Evolutionary conservation across 2,797 vertebrate genomes (phyloP).

Genomic region (Pseudopleuronectes americanus): DNA sequence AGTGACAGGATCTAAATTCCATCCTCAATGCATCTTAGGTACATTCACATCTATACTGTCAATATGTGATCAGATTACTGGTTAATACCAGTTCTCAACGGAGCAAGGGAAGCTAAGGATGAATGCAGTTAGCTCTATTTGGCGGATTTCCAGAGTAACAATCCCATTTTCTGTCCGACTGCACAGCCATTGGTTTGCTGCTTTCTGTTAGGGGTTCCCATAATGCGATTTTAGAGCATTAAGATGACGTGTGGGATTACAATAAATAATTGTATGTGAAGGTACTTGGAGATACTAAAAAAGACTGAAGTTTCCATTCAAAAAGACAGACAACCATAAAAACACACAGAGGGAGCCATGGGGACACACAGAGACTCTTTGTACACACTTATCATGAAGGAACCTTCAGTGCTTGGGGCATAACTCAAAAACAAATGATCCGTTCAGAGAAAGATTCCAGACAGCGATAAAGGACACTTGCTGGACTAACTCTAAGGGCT

Average conservation of each 20-base stretch:
- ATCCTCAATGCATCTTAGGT: no score
- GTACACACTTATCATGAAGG: constrained; percentile 65
- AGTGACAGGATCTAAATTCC: background rate
- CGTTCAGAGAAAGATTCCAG: constrained; percentile 76
- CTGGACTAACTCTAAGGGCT: constrained; percentile 68
- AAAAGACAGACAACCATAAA: constrained; percentile 45
- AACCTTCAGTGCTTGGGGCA: constrained; percentile 72
- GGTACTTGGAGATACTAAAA: constrained; percentile 27
- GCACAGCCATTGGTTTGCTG: background rate
- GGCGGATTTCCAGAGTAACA: constrained; percentile 3
- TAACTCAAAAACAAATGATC: constrained; percentile 78
- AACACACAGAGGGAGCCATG: constrained; percentile 53
- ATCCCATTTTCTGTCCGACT: background rate
- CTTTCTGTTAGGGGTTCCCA: background rate
- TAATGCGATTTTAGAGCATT: background rate
- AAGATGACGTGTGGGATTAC: constrained; percentile 5
- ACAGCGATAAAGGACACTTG: constrained; percentile 70
- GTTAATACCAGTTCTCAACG: background rate
- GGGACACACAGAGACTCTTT: constrained; percentile 67
- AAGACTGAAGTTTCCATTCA: constrained; percentile 32
- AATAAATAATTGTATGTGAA: constrained; percentile 49
- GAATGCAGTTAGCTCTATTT: constrained; percentile 10
- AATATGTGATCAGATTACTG: no score
- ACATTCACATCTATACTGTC: no score
- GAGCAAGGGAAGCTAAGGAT: background rate